Percentiles rank a stretch among this genome's conserved stretches.
Conservation (phyloP, 2,888 invertebrate genomes). For the Epiblema foenella region DNA sequence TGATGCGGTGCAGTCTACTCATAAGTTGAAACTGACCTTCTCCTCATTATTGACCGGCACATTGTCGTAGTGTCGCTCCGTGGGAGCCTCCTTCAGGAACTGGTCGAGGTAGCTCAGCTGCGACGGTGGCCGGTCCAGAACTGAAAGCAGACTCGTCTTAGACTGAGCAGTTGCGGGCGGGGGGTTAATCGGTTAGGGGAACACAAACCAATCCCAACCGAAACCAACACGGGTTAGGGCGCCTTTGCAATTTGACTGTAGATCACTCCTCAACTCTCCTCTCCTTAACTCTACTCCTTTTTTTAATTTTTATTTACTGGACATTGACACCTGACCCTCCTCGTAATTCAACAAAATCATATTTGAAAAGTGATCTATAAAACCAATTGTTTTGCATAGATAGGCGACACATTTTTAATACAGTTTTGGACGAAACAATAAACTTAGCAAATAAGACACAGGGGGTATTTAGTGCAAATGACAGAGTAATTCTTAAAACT, state of each 20-base stretch:
- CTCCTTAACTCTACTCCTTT: too few species aligned
- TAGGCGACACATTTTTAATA: neutral
- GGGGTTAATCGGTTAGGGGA: conserved; percentile 42
- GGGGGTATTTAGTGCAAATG: conserved; percentile 23
- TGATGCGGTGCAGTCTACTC: too few species aligned
- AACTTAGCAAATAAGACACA: conserved; percentile 25
- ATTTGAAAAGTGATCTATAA: neutral
- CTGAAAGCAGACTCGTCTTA: conserved; percentile 78
- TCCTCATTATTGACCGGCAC: conserved; percentile 76
- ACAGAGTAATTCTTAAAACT: conserved; percentile 5
- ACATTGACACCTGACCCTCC: too few species aligned
- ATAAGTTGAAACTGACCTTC: conserved; percentile 62
- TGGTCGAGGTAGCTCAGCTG: conserved; percentile 96
- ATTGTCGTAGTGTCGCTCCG: conserved; percentile 79
- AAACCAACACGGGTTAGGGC: conserved; percentile 32
- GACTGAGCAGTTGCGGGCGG: neutral
- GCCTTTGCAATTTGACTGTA: neutral
- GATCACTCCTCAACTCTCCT: neutral
- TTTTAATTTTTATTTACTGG: too few species aligned
- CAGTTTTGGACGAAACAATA: conserved; percentile 25
- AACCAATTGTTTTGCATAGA: neutral
- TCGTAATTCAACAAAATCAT: too few species aligned
- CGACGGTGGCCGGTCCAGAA: conserved; percentile 94
- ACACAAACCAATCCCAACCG: conserved; percentile 77
- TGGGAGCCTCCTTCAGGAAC: conserved; percentile 90